Conservation (phyloP, 2,797 vertebrate species). For the Rhinoraja longicauda region DNA sequence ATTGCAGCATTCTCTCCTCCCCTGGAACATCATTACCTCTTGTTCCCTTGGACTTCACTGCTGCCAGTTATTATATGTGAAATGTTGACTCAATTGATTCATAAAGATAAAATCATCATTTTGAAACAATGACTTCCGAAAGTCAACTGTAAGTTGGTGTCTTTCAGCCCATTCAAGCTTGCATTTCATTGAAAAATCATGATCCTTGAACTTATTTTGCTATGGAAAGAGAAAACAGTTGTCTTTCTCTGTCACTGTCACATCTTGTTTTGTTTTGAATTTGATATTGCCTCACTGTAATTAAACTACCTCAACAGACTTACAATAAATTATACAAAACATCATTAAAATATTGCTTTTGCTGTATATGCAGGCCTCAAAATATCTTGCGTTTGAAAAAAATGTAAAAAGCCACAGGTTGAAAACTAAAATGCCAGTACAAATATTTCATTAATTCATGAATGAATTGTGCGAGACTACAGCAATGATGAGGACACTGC, state of each 20-base stretch:
- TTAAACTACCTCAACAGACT: background rate
- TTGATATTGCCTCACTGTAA: background rate
- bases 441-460: conserved; percentile 35
- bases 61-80: background rate
- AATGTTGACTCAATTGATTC: too few relatives aligned
- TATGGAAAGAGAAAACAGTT: background rate
- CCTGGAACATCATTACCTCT: background rate
- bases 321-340: background rate
- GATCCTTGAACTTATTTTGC: background rate
- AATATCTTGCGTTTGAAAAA: background rate
- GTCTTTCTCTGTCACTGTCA: background rate
- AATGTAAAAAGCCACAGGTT: background rate
- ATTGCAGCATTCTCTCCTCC: background rate
- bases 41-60: background rate
- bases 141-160: background rate
- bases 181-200: background rate
- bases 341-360: background rate
- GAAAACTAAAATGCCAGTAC: conserved; percentile 5
- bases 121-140: too few relatives aligned
- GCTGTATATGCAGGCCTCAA: background rate
- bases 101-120: too few relatives aligned
- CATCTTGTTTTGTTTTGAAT: background rate
- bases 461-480: conserved; percentile 46
- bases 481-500: conserved; percentile 49
- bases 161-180: background rate